Percentiles rank a stretch among this genome's conserved stretches.
These are phyloP conservation scores for Lota lota DNA, from an alignment of 2,113 vertebrate genomes.

Conservation along the genomic window DNA sequence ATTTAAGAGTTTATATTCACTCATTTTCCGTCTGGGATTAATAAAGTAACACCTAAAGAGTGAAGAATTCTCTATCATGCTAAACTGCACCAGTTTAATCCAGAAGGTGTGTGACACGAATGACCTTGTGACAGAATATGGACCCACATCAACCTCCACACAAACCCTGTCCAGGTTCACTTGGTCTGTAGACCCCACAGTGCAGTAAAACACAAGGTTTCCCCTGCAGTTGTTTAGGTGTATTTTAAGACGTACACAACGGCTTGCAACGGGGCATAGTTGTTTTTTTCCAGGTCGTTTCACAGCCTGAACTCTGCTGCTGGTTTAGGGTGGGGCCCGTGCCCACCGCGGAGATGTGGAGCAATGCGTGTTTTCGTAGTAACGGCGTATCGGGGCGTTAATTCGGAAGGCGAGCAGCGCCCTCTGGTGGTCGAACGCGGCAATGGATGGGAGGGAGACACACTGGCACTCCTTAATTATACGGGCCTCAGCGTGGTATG, in stretches of 20 bases:
- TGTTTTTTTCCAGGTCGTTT: conserved; percentile 4
- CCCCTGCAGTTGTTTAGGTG: neutral
- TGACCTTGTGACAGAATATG: conserved; percentile 44
- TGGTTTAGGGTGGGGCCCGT: conserved; percentile 68
- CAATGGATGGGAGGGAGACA: conserved; percentile 13
- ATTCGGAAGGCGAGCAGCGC: conserved; percentile 43
- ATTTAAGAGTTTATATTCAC: too few species aligned
- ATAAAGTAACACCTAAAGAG: neutral
- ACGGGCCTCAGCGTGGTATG: too few species aligned
- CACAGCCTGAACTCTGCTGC: conserved; percentile 20
- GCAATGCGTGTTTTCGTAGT: conserved; percentile 41
- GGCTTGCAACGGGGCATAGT: neutral
- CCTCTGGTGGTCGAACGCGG: conserved; percentile 56
- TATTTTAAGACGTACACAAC: too few species aligned
- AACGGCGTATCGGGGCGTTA: conserved; percentile 14
- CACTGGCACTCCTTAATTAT: neutral
- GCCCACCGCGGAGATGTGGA: conserved; percentile 33
- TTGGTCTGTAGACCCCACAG: neutral
- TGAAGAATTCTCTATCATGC: neutral
- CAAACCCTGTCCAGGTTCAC: conserved; percentile 2
- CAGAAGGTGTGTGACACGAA: conserved; percentile 38
- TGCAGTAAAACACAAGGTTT: neutral
- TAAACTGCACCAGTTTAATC: conserved; percentile 30
- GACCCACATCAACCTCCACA: conserved; percentile 33
- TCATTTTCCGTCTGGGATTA: too few species aligned